Evolutionary conservation across 2,888 invertebrate genomes (phyloP), one percentile per base, ranked within the genome.

Genomic region (Habroteleia sp.): DNA sequence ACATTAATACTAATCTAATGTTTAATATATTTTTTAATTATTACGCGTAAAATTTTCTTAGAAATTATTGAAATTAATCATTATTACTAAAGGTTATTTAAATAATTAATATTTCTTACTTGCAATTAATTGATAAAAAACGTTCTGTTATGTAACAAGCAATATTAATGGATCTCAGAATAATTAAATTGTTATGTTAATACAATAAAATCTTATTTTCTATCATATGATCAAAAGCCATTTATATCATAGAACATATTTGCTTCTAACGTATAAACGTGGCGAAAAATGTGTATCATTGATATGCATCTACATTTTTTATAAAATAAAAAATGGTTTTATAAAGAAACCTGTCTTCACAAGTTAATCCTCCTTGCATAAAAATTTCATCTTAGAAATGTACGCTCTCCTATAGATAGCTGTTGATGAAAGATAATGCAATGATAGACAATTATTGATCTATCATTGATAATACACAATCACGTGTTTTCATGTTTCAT

Each of bases 391-490:
- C 23, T 42, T 23, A 42, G 17, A 69, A 60, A 60, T 60, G 41
- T 68, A 16, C 23, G 10, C 29, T 44, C 58, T 50, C 35, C 17
- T 23, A 14, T 7, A 33, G 31, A 63, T 71, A 54, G 48, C 25
- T 13, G 41, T 62, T 63, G 62, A 63, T 63, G 48, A 23, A 71
- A 71, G 62, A 71, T 71, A 71, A 71, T 25, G 42, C 46, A 62
- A 62, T 71, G 54, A 71, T 54, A 62, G 71, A 62, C 54, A 71
- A 71, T 69, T 69, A 69, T 71, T 71, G 71, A 71, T 71, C 62
- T 39, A 46, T 39, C 71, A 71, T 62, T 71, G 71, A 71, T 62
- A 63, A 71, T 50, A 54, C 54, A 62, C 46, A 63, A 71, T 63
- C 62, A 71, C 35, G 54, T 60, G 41, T 71, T 71, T 71, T 71